These are phyloP conservation scores for Ageneiosus marmoratus DNA, from an alignment of 2,113 vertebrate genomes.

Conservation along the genomic window DNA sequence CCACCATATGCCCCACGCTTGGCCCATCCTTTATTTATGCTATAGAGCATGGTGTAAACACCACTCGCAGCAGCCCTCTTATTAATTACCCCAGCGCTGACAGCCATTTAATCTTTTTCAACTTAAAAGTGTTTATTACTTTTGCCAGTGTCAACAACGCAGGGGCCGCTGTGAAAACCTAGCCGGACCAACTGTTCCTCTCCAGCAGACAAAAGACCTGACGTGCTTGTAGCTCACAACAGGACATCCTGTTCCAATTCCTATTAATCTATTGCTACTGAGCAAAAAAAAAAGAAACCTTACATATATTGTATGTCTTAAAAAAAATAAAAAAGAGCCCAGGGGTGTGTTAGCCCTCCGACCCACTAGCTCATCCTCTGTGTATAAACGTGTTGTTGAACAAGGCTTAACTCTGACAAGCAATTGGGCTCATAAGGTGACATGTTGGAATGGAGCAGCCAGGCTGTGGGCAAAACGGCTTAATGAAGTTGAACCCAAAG, in stretches of 20 bases:
- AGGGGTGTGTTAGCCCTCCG: constrained; percentile 26
- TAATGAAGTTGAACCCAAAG: constrained; percentile 65
- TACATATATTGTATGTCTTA: constrained; percentile 26
- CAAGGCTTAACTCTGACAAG: constrained; percentile 54
- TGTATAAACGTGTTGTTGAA: constrained; percentile 41
- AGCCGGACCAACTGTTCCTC: constrained; percentile 49
- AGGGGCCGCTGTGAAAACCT: constrained; percentile 64
- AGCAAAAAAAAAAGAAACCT: neutral
- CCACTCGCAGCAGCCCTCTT: constrained; percentile 72
- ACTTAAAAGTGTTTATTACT: constrained; percentile 83
- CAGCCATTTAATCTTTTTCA: constrained; percentile 77
- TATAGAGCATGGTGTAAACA: constrained; percentile 75
- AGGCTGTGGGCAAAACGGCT: constrained; percentile 52
- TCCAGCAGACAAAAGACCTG: constrained; percentile 39
- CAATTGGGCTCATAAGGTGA: constrained; percentile 58
- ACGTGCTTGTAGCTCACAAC: constrained; percentile 30
- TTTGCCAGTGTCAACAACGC: constrained; percentile 63
- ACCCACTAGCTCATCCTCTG: constrained; percentile 41
- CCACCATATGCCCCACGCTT: constrained; percentile 75
- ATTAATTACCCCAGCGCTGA: constrained; percentile 78
- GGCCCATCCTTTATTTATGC: constrained; percentile 75
- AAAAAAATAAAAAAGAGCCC: neutral
- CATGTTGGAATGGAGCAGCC: constrained; percentile 49
- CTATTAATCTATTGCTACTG: constrained; percentile 3
- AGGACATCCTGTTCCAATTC: constrained; percentile 34